Percentiles rank a stretch among this genome's conserved stretches.
phyloP scores from a whole-genome alignment of 2,888 invertebrate genomes.

The Macrophya alboannulata region DNA sequence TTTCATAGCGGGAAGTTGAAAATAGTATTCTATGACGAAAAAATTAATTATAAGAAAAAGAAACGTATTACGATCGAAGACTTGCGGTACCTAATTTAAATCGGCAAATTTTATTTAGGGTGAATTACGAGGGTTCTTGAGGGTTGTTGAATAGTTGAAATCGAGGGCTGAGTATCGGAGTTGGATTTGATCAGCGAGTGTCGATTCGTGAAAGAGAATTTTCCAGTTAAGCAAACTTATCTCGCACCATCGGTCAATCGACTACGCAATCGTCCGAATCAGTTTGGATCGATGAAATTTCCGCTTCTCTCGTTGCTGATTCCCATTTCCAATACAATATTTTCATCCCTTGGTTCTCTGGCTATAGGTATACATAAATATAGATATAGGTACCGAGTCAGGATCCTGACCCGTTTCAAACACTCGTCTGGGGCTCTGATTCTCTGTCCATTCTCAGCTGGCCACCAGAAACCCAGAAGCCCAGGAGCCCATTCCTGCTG shows the following conservation, averaged over 20 bases:
- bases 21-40: no score
- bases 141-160: neutral
- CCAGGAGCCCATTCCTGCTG: conserved; percentile 21
- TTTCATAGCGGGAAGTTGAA: no score
- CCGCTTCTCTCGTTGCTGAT: conserved; percentile 22
- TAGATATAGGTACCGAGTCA: neutral
- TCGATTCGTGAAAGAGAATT: conserved; percentile 40
- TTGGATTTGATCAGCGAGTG: conserved; percentile 25
- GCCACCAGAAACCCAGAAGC: conserved; percentile 6
- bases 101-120: neutral
- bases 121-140: neutral
- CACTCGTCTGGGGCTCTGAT: neutral
- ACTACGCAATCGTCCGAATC: conserved; percentile 32
- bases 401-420: neutral
- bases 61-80: neutral
- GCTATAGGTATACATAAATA: no score
- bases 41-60: no score
- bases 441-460: conserved; percentile 4
- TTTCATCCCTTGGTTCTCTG: neutral
- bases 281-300: conserved; percentile 31
- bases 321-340: conserved; percentile 22
- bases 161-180: neutral
- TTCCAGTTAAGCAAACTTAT: conserved; percentile 19
- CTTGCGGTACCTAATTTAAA: neutral
- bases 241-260: conserved; percentile 29